Evolutionary conservation across 1,140 invertebrate species (phyloP).

Genomic region (Drosophila auraria): DNA sequence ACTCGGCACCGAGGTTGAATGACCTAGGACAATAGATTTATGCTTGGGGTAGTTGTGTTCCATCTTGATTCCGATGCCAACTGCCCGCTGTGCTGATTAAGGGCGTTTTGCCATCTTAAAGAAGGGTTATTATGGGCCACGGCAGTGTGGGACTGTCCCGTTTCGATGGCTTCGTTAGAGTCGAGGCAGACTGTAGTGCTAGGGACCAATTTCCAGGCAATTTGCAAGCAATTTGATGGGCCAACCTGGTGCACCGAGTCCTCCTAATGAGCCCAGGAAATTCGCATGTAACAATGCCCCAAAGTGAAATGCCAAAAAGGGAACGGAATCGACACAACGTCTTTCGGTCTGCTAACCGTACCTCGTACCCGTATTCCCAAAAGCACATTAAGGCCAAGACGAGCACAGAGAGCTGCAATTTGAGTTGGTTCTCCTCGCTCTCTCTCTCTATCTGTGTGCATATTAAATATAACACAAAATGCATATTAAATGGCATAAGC

Average conservation of each 20-base stretch:
- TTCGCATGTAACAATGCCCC: constrained; percentile 81
- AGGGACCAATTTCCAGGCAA: constrained; percentile 71
- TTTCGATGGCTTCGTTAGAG: constrained; percentile 72
- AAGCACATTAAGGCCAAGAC: constrained; percentile 75
- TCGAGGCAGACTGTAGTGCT: constrained; percentile 44
- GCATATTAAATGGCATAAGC: constrained; percentile 84
- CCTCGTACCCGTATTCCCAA: constrained; percentile 66
- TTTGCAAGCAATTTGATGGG: constrained; percentile 72
- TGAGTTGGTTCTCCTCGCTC: constrained; percentile 53
- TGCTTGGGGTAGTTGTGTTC: constrained; percentile 78
- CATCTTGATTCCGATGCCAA: constrained; percentile 39
- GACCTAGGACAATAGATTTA: constrained; percentile 82
- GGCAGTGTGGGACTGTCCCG: constrained; percentile 37
- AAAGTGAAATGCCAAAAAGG: constrained; percentile 70
- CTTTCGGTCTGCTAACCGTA: constrained; percentile 26
- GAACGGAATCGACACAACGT: constrained; percentile 52
- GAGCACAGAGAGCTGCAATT: constrained; percentile 66
- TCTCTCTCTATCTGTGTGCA: constrained; percentile 56
- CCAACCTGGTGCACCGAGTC: constrained; percentile 52
- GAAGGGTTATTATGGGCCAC: constrained; percentile 64
- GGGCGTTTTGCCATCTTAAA: constrained; percentile 75
- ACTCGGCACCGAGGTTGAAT: constrained; percentile 64
- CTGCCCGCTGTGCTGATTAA: constrained; percentile 80
- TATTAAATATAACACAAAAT: constrained; percentile 85
- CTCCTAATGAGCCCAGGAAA: constrained; percentile 74